Conservation (phyloP, 2,797 vertebrate genomes). For the Chelidonichthys spinosus region DNA sequence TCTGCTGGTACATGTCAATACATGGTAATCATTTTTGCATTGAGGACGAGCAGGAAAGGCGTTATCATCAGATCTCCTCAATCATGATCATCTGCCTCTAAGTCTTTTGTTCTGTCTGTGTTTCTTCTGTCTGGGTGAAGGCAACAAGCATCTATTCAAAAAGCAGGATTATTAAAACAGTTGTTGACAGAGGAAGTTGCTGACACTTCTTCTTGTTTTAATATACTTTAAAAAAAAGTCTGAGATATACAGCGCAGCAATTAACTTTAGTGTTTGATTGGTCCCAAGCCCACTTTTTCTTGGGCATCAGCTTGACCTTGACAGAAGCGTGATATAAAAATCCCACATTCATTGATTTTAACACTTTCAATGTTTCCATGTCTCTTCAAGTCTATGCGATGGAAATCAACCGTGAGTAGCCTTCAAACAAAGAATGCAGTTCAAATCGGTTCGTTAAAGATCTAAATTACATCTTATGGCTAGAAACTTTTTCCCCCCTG, state of each 20-base stretch:
- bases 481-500: slow-evolving; percentile 8
- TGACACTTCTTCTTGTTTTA: background rate
- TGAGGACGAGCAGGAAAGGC: slow-evolving; percentile 30
- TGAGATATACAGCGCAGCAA: background rate
- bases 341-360: slow-evolving; percentile 31
- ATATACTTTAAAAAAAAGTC: background rate
- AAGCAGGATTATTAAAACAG: background rate
- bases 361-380: slow-evolving; percentile 35
- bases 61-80: slow-evolving; percentile 25
- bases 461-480: background rate
- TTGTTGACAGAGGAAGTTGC: background rate
- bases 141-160: slow-evolving; percentile 1
- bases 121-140: slow-evolving; percentile 77
- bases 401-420: slow-evolving; percentile 99
- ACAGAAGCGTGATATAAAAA: slow-evolving; percentile 62
- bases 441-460: slow-evolving; percentile 5
- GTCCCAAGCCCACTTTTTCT: slow-evolving; percentile 4
- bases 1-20: slow-evolving; percentile 60
- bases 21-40: slow-evolving; percentile 23
- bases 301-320: slow-evolving; percentile 69
- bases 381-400: slow-evolving; percentile 94
- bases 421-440: slow-evolving; percentile 14
- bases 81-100: slow-evolving; percentile 79
- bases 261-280: slow-evolving; percentile 2
- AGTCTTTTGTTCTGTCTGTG: slow-evolving; percentile 53